Base-by-base conservation (phyloP, 2,888 invertebrate species). In the Sussaba pulchella region DNA sequence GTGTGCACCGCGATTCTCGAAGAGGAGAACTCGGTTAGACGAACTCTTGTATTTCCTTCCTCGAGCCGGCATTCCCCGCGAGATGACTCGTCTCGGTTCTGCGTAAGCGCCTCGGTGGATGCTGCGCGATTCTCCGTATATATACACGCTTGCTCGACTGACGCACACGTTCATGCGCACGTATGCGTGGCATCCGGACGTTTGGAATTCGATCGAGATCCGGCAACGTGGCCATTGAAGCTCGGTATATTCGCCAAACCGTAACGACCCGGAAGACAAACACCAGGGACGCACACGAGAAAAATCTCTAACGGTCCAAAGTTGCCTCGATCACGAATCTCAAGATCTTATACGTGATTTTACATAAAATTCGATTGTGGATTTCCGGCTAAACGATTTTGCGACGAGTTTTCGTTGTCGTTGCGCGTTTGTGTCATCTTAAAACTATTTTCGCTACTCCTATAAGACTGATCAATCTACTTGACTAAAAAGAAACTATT, bases 11-110 rank as follows among this genome's bases (percentile, higher is more conserved):
- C 21, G 17, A n/a, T 24, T 45, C 45, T 17, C n/a, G n/a, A n/a
- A n/a, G n/a, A n/a, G n/a, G n/a, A n/a, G n/a, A n/a, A n/a, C 59
- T 31, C 39, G 6, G 41, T 64, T 52, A 63, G 76, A 67, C 69
- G 72, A 75, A 54, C 52, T 61, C 70, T 72, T 61, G 84, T 75
- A 76, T 86, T 89, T 87, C 86, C 87, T 88, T 89, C 87, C 86
- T 86, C 78, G 82, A 54, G 57, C 72, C 82, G 83, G 82, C 86
- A 89, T 88, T 88, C 89, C 85, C 82, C 83, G 81, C 52, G 83
- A 78, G 85, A 87, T 88, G 88, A 89, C 87, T 86, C 82, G 83
- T 54, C 78, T 67, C 43, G 59, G 21, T 78, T 78, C 78, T 47
- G 64, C 63, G 69, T 73, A 73, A 52, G 72, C 71, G 47, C 67